phyloP scores from a whole-genome alignment of 2,888 invertebrate genomes.

The Zygothrica quintamaculata region DNA sequence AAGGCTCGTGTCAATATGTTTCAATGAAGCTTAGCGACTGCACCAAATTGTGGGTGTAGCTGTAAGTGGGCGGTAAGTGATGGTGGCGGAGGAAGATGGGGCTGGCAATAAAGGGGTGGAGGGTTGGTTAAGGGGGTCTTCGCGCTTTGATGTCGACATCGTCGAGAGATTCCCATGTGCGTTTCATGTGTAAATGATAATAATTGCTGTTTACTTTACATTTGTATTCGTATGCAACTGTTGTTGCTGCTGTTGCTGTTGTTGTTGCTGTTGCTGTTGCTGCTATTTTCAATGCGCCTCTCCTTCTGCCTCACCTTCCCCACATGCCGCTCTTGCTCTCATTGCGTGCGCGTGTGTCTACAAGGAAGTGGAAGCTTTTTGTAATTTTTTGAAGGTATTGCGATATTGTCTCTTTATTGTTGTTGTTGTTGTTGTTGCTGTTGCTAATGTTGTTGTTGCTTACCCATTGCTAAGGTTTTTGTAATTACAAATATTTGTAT shows the following conservation, averaged over 20 bases:
- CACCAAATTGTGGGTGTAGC: slow-evolving; percentile 30
- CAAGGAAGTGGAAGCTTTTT: slow-evolving; percentile 65
- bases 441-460: slow-evolving; percentile 23
- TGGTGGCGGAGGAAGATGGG: not conserved
- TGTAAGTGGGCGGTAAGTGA: not conserved
- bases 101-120: not conserved
- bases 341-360: slow-evolving; percentile 30
- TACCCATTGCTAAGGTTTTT: slow-evolving; percentile 43
- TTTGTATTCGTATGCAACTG: slow-evolving; percentile 17
- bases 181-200: slow-evolving; percentile 41
- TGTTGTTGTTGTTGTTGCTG: too few species aligned
- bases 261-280: slow-evolving; percentile 4
- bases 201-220: slow-evolving; percentile 17
- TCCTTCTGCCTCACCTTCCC: slow-evolving; percentile 6
- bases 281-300: slow-evolving; percentile 26
- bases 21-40: slow-evolving; percentile 63
- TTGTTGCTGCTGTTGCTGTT: not conserved
- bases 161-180: slow-evolving; percentile 43
- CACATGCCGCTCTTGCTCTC: not conserved
- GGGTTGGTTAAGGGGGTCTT: slow-evolving; percentile 45
- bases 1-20: slow-evolving; percentile 72
- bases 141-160: slow-evolving; percentile 50
- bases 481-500: slow-evolving; percentile 40
- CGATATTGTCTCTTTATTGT: slow-evolving; percentile 23
- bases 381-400: slow-evolving; percentile 62